Evolutionary conservation across 1,140 invertebrate genomes (phyloP), one percentile per base, ranked within the genome.

Genomic region (Zaprionus davidi): DNA sequence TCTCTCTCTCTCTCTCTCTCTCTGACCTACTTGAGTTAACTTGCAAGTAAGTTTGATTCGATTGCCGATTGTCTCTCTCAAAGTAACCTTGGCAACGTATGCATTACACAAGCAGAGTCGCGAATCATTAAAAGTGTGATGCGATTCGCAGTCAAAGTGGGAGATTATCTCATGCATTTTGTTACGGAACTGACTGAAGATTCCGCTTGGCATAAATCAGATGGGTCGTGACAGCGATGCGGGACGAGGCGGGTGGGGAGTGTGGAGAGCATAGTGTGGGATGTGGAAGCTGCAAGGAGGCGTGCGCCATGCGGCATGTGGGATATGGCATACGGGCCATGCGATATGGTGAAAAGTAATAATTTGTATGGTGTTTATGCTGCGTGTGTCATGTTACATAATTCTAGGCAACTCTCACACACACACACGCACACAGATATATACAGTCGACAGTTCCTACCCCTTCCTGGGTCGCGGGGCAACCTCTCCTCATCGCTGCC

Each of bases 341-440:
- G 62, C 59, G 68, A 38, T 75, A 71, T 77, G 72, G 59, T 57
- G 53, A 46, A 65, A 63, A 66, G 78, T 77, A 81, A 84, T 84
- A 84, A 86, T 75, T 84, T 82, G 57, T 56, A 72, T 49, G 66
- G 51, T 72, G 74, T 78, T 84, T 85, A 82, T 68, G 81, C 51
- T 69, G 70, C 79, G 60, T 84, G 81, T 85, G 82, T 88, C 82
- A 79, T 80, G 84, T 88, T 88, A 88, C 82, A 85, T 65, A 66
- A 76, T 62, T 59, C 55, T 49, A 64, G 49, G 28, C 60, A 65
- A 65, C 51, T 66, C 44, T 44, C 55, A 72, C 62, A 15, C 26
- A 51, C 46, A 68, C 64, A 24, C 67, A 51, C 11, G n/a, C 67
- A 51, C 12, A 56, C 5, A 55, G 9, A 24, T 15, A 31, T 38